phyloP scores from a whole-genome alignment of 2,888 invertebrate genomes.

The Pimpla rufipes region DNA sequence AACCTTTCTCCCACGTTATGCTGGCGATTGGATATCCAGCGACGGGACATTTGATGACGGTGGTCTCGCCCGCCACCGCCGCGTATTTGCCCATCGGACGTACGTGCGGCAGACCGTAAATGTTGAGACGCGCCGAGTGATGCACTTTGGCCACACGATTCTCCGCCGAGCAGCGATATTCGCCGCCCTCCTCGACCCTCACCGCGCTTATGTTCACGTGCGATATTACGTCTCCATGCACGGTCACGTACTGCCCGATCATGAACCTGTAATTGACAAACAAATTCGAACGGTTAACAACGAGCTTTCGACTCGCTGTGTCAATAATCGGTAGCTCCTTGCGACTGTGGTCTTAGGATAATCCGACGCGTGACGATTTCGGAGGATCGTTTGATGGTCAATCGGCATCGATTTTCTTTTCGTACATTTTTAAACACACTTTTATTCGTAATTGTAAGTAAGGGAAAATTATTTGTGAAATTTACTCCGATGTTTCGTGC shows the following conservation, averaged over 20 bases:
- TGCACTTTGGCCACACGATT: slow-evolving; percentile 93
- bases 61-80: slow-evolving; percentile 93
- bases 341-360: not conserved
- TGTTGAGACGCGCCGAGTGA: slow-evolving; percentile 94
- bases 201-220: slow-evolving; percentile 96
- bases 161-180: slow-evolving; percentile 94
- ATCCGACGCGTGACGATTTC: not conserved
- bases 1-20: slow-evolving; percentile 96
- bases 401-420: too few relatives aligned
- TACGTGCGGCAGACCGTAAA: slow-evolving; percentile 94
- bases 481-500: too few relatives aligned
- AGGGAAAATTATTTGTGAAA: too few relatives aligned
- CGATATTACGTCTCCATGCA: slow-evolving; percentile 96
- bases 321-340: not conserved
- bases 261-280: slow-evolving; percentile 89
- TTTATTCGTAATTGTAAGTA: too few relatives aligned
- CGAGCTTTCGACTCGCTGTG: not conserved
- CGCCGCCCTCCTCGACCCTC: slow-evolving; percentile 95
- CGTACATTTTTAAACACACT: too few relatives aligned
- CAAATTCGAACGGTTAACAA: not conserved
- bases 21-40: slow-evolving; percentile 95
- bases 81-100: slow-evolving; percentile 95
- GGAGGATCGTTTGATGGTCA: too few relatives aligned
- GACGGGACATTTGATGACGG: slow-evolving; percentile 95
- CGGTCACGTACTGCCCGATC: slow-evolving; percentile 96